Conservation (phyloP, 2,113 vertebrate species). For the Chionis minor region DNA sequence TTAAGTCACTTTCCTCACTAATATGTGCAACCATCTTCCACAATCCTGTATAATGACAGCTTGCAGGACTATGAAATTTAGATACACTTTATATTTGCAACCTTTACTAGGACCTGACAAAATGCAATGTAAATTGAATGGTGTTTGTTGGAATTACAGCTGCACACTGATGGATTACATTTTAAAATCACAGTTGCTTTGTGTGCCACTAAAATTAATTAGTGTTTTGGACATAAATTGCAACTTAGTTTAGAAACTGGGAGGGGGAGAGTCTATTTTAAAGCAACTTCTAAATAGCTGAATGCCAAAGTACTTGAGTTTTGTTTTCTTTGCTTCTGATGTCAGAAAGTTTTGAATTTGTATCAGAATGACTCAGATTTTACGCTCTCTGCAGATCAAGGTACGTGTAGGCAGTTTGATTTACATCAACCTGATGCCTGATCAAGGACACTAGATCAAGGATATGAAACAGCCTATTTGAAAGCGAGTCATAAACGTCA, state of each 20-base stretch:
- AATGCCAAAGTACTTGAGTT: not conserved
- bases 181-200: slow-evolving; percentile 35
- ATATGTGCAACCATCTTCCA: not conserved
- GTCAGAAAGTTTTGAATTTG: not conserved
- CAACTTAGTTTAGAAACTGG: slow-evolving; percentile 39
- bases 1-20: not conserved
- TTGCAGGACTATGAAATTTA: slow-evolving; percentile 13
- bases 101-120: slow-evolving; percentile 10
- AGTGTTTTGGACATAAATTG: slow-evolving; percentile 45
- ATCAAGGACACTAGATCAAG: not conserved
- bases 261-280: not conserved
- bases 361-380: not conserved
- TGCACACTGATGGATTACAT: slow-evolving; percentile 15
- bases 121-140: not conserved
- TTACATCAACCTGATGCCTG: not conserved
- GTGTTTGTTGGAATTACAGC: slow-evolving; percentile 44
- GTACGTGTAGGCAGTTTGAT: not conserved
- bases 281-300: slow-evolving; percentile 1
- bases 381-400: not conserved
- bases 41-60: not conserved
- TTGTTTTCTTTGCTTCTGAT: not conserved
- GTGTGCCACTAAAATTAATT: slow-evolving; percentile 33
- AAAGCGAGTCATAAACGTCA: not conserved
- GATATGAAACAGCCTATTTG: not conserved
- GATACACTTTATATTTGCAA: not conserved